Evolutionary conservation across 2,888 invertebrate genomes (phyloP).

Genomic region (Ichneumoninae sp.): DNA sequence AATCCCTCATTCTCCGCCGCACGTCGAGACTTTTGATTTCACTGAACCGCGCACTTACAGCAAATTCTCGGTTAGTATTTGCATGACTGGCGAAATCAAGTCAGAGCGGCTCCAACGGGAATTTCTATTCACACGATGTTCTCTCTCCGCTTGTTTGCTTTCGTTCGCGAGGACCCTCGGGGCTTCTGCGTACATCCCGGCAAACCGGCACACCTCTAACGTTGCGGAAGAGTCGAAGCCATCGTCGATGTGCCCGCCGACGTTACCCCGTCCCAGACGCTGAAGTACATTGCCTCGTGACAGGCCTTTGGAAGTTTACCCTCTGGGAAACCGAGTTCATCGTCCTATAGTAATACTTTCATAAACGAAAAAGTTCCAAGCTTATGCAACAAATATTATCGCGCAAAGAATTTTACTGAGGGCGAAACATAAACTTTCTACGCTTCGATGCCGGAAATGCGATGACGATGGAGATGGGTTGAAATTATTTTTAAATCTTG

Average conservation of each 20-base stretch:
- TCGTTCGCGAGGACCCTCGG: constrained; percentile 55
- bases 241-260: constrained; percentile 42
- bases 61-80: constrained; percentile 68
- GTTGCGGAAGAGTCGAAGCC: constrained; percentile 52
- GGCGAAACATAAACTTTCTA: not conserved
- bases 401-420: not conserved
- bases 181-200: constrained; percentile 50
- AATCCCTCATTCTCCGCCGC: not conserved
- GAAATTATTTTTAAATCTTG: not conserved
- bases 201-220: constrained; percentile 51
- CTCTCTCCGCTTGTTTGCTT: constrained; percentile 67
- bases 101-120: constrained; percentile 67
- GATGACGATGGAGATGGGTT: not conserved
- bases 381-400: constrained; percentile 39
- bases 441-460: not conserved
- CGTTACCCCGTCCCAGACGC: constrained; percentile 12
- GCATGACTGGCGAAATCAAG: constrained; percentile 73
- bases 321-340: constrained; percentile 51
- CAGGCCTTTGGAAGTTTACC: constrained; percentile 57
- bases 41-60: constrained; percentile 46
- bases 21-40: constrained; percentile 38
- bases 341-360: constrained; percentile 43
- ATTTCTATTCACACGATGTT: constrained; percentile 71
- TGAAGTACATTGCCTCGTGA: constrained; percentile 57
- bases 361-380: constrained; percentile 20